Evolutionary conservation across 1,140 invertebrate genomes (phyloP), one percentile per base, ranked within the genome.

Genomic region (Carcinoscorpius rotundicauda): DNA sequence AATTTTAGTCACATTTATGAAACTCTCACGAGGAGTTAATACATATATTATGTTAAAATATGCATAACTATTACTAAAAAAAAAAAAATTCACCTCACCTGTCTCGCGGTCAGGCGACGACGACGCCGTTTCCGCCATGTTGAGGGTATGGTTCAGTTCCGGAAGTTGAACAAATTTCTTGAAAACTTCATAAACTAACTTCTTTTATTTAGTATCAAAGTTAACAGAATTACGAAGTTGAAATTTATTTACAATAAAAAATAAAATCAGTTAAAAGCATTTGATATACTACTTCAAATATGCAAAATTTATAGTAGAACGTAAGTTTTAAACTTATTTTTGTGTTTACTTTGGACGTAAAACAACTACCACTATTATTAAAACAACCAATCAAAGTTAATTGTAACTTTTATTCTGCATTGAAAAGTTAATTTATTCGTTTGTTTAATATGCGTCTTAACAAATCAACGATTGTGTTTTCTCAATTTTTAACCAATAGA

Each of bases 221-320:
- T 68, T 65, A 63, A 68, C 66, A 64, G 66, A 68, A 68, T 65
- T 65, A 62, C 56, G 52, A 68, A 64, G 64, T 67, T 67, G 66
- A 67, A 64, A 64, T 64, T 59, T 60, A 67, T 67, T 60, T 64
- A 63, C 61, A 66, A 60, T 63, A 29, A 9, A 56, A 66, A 60
- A 11, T 63, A 55, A 29, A 1, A 57, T 60, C 52, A 57, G 9
- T 58, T 65, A 60, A 60, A 66, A 60, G 51, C 4, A 48, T 11
- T 5, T 49, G n/a, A 51, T 9, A 6, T 6, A 9, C 51, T 60
- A 9, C 48, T 10, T 49, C 49, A 3, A 61, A 55, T 61, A 61
- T 57, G 49, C 1, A 49, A 6, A 4, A 51, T 58, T 4, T 5
- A 51, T 59, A 6, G 11, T 5, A 59, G 58, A n/a, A 29, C 49